phyloP scores from a whole-genome alignment of 2,888 invertebrate genomes.

The Marasmarcha lunaedactyla region DNA sequence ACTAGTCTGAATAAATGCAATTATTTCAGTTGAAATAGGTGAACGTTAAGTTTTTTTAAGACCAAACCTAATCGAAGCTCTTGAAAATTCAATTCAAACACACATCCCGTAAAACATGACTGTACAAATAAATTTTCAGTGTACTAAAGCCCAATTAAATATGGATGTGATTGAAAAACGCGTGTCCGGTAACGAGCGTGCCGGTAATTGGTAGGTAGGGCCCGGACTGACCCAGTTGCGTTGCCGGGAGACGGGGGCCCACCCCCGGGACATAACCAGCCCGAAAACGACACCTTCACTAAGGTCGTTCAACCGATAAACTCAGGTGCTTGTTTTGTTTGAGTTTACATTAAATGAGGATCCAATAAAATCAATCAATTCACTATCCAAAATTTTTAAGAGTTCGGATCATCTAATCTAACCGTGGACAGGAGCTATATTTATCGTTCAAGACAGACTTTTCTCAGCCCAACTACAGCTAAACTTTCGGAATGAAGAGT shows the following conservation, averaged over 20 bases:
- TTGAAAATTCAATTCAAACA: too few relatives aligned
- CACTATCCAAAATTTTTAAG: too few relatives aligned
- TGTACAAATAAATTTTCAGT: constrained; percentile 62
- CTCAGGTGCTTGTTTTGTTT: too few relatives aligned
- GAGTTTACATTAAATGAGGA: constrained; percentile 2
- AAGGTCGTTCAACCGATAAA: constrained; percentile 66
- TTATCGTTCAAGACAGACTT: too few relatives aligned
- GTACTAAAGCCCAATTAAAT: constrained; percentile 69
- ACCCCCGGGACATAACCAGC: constrained; percentile 55
- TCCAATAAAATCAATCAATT: background rate
- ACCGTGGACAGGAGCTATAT: too few relatives aligned
- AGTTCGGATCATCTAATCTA: too few relatives aligned
- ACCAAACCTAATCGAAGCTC: too few relatives aligned
- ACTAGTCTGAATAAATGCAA: too few relatives aligned
- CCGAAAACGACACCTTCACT: constrained; percentile 67
- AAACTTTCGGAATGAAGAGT: background rate
- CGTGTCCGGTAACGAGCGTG: constrained; percentile 71
- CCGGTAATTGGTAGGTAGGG: constrained; percentile 67
- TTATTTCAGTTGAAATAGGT: too few relatives aligned
- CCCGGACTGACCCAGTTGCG: constrained; percentile 68
- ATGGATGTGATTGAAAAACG: constrained; percentile 72
- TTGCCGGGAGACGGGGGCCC: constrained; percentile 58
- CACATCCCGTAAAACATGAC: constrained; percentile 7
- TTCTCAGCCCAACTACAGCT: too few relatives aligned
- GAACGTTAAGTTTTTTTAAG: too few relatives aligned